These are phyloP conservation scores for Sitta carolinensis DNA, from an alignment of 2,797 vertebrate species.

Conservation along the genomic window DNA sequence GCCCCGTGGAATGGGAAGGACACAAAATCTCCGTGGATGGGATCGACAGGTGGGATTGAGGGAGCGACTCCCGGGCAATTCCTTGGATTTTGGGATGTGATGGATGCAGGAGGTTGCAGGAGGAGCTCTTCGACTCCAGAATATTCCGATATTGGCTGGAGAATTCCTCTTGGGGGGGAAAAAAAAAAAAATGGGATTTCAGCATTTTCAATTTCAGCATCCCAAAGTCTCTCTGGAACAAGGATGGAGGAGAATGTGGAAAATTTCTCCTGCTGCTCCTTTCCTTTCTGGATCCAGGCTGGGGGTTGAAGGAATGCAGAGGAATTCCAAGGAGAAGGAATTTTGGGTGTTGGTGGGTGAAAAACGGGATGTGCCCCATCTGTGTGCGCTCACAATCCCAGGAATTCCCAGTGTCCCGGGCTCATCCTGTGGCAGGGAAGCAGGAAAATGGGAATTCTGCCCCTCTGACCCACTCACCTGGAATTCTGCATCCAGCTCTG, in stretches of 20 bases:
- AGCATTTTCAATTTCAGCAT: background rate
- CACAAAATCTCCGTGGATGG: background rate
- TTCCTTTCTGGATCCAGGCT: background rate
- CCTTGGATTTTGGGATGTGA: background rate
- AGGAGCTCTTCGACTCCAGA: background rate
- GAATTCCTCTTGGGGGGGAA: background rate
- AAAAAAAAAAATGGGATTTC: background rate
- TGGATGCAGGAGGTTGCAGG: accelerated
- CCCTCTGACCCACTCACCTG: background rate
- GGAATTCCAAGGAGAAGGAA: background rate
- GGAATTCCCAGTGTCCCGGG: background rate
- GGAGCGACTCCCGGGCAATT: background rate
- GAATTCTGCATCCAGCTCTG: background rate
- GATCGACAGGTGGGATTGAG: background rate
- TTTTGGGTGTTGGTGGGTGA: background rate
- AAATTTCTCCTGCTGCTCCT: background rate
- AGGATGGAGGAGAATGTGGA: background rate
- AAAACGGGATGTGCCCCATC: accelerated
- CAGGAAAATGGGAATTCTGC: background rate
- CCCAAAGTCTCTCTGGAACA: accelerated
- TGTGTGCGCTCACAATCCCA: accelerated
- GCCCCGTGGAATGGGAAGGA: background rate
- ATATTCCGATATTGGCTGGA: background rate
- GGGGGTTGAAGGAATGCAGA: background rate
- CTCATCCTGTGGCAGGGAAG: accelerated